phyloP scores from a whole-genome alignment of 1,140 invertebrate species.

The Hyposmocoma kahamanoa region DNA sequence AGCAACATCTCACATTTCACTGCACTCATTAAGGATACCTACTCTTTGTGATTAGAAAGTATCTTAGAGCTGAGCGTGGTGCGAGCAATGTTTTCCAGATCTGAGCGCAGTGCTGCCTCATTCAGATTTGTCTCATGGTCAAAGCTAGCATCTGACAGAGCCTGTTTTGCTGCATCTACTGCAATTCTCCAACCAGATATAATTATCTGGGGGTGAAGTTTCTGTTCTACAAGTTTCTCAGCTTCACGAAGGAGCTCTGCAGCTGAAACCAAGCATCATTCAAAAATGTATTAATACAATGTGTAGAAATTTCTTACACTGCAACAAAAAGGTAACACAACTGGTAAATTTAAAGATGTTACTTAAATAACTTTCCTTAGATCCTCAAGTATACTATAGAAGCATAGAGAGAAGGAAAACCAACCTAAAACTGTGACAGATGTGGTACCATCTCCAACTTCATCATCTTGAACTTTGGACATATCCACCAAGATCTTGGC shows the following conservation, averaged over 20 bases:
- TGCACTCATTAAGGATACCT: too few species aligned
- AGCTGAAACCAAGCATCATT: slow-evolving; percentile 77
- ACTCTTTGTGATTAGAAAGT: slow-evolving; percentile 96
- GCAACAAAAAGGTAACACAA: too few species aligned
- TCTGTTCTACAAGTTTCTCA: slow-evolving; percentile 94
- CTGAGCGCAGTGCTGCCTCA: slow-evolving; percentile 86
- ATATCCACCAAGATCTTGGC: slow-evolving; percentile 99
- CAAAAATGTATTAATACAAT: too few species aligned
- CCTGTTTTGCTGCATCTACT: slow-evolving; percentile 86
- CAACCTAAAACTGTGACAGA: slow-evolving; percentile 95
- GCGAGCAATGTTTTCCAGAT: slow-evolving; percentile 97
- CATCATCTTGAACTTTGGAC: slow-evolving; percentile 98
- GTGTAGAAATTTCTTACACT: too few species aligned
- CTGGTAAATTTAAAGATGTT: too few species aligned
- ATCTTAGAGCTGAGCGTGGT: slow-evolving; percentile 99
- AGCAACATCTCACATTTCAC: too few species aligned
- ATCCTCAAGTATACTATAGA: too few species aligned
- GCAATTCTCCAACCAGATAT: slow-evolving; percentile 96
- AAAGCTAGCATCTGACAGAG: slow-evolving; percentile 83
- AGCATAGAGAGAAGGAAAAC: too few species aligned
- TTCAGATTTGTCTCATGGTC: slow-evolving; percentile 90
- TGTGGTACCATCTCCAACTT: slow-evolving; percentile 99
- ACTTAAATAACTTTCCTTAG: too few species aligned
- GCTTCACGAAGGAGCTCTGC: slow-evolving; percentile 96
- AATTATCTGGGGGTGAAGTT: slow-evolving; percentile 99